Evolutionary conservation across 2,113 vertebrate species (phyloP).

Genomic region (Microcebus lehilahytsara): DNA sequence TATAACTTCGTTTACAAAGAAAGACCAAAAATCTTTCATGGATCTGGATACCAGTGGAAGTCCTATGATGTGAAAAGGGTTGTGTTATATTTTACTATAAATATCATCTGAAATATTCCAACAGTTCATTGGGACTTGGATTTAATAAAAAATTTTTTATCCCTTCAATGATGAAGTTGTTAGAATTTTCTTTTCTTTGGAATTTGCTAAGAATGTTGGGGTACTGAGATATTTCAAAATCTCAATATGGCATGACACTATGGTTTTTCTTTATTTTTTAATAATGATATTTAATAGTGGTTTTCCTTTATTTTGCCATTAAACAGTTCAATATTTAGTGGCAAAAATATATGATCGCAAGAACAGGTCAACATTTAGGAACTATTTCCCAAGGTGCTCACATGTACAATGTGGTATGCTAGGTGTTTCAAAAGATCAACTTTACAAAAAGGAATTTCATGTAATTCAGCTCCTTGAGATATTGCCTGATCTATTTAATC

Average conservation of each 20-base stretch:
- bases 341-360: neutral
- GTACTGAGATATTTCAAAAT: constrained; percentile 7
- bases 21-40: neutral
- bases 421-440: neutral
- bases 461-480: neutral
- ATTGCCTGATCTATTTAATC: neutral
- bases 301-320: constrained; percentile 3
- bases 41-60: neutral
- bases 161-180: neutral
- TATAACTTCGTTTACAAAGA: neutral
- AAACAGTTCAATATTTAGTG: neutral
- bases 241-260: neutral
- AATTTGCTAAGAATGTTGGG: neutral
- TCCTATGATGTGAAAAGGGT: neutral
- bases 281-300: neutral
- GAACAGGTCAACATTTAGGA: neutral
- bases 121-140: neutral
- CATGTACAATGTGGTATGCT: neutral
- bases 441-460: neutral
- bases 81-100: neutral
- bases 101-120: neutral
- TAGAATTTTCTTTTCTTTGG: neutral
- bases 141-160: constrained; percentile 58
- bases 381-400: neutral
- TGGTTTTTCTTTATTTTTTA: neutral